Evolutionary conservation across 1,140 invertebrate genomes (phyloP).

Genomic region (Orchestia grillus): DNA sequence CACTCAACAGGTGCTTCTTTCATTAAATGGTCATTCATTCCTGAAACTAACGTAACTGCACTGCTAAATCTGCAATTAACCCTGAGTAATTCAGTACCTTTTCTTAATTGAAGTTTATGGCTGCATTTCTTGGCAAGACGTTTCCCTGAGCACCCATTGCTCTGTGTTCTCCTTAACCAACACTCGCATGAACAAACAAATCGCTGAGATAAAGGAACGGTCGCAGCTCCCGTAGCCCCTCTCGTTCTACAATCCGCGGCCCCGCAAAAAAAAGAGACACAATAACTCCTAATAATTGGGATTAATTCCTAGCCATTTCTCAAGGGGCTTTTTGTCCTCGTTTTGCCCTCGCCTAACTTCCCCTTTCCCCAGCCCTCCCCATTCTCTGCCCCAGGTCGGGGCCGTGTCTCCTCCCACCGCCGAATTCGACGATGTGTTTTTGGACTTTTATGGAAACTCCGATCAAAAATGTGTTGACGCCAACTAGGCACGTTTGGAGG

Average conservation of each 20-base stretch:
- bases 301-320: not conserved
- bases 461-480: slow-evolving; percentile 7
- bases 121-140: not conserved
- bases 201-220: not conserved
- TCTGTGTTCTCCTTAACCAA: not conserved
- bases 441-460: not conserved
- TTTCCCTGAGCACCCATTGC: not conserved
- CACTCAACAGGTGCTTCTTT: not conserved
- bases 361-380: too few species aligned
- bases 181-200: not conserved
- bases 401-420: too few species aligned
- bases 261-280: not conserved
- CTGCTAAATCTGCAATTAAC: not conserved
- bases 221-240: not conserved
- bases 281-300: not conserved
- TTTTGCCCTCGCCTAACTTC: not conserved
- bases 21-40: not conserved
- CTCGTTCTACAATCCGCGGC: not conserved
- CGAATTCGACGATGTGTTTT: not conserved
- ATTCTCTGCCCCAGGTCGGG: not conserved
- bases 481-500: not conserved
- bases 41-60: not conserved
- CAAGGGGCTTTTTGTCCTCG: not conserved
- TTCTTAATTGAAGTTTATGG: not conserved
- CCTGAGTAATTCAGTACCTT: not conserved